Evolutionary conservation across 92 coral and sea anemone species (phyloP), one percentile per base, ranked within the genome.

Genomic region (Siderastrea radians): DNA sequence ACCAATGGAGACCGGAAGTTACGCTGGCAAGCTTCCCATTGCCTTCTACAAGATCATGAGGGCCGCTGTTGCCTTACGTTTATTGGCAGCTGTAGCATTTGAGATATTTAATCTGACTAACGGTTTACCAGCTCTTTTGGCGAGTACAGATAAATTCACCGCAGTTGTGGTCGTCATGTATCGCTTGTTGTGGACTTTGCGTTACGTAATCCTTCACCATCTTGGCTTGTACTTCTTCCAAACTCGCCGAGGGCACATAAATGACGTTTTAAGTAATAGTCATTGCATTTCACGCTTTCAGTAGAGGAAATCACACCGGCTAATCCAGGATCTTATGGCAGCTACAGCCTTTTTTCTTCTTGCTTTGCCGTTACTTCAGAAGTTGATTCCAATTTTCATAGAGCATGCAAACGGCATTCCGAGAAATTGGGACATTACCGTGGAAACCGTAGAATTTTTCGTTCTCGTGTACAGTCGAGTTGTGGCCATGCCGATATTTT

Each of bases 401-500:
- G 83, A 86, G 53, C 91, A 74, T 19, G 86, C 84, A 6, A 60
- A 64, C 15, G 75, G 68, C 16, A 75, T 90, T 80, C 87, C 91
- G 38, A 67, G 84, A 75, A 67, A 64, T 4, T 90, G 93, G 93
- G 88, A 90, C 79, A 57, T 75, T 7, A 80, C 68, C n/a, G 93
- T 90, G 16, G 93, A 90, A 81, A 80, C 66, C 45, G 74, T 86
- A 53, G 93, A 90, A 64, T 90, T 90, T 57, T 74, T 90, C 49
- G 93, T 90, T 14, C 87, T 90, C 68, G 82, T 90, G 63, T 90
- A 90, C 84, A 90, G 87, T 67, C 91, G 93, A 3, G 72, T 86
- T 3, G 52, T 90, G 19, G 71, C 91, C 1, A 90, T 90, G 93
- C 93, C 93, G 3, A 61, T 86, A 44, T 90, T 90, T 57, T 90